Conservation (phyloP, 2,888 invertebrate genomes). For the Eupsilia transversa region DNA sequence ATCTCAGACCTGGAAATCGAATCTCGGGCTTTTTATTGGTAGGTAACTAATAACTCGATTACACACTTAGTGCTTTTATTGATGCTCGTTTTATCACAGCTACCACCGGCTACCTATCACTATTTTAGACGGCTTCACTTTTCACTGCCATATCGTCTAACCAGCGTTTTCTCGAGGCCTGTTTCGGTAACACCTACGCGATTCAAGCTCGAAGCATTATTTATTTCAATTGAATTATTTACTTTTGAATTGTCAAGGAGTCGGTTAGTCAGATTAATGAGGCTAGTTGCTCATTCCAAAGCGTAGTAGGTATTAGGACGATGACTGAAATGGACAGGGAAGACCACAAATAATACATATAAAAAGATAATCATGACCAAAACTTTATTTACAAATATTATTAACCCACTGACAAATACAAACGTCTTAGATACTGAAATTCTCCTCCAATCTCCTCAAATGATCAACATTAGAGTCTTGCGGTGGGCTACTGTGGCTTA, state of each 20-base stretch:
- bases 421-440: constrained; percentile 85
- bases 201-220: not conserved
- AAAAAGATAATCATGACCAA: constrained; percentile 12
- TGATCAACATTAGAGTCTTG: constrained; percentile 86
- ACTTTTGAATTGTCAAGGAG: not conserved
- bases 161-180: not conserved
- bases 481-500: constrained; percentile 79
- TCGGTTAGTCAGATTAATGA: not conserved
- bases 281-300: too few relatives aligned
- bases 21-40: not conserved
- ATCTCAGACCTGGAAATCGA: not conserved
- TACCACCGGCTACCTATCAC: too few relatives aligned
- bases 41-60: not conserved
- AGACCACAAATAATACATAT: not conserved
- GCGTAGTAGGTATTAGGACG: not conserved
- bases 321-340: not conserved
- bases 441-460: constrained; percentile 87
- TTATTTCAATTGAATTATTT: not conserved
- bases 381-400: constrained; percentile 44
- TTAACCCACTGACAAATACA: constrained; percentile 4
- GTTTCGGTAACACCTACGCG: not conserved
- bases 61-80: not conserved
- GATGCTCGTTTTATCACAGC: not conserved
- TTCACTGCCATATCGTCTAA: too few relatives aligned
- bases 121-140: too few relatives aligned